Evolutionary conservation across 1,140 invertebrate species (phyloP), one percentile per base, ranked within the genome.

Genomic region (Capitella teleta): DNA sequence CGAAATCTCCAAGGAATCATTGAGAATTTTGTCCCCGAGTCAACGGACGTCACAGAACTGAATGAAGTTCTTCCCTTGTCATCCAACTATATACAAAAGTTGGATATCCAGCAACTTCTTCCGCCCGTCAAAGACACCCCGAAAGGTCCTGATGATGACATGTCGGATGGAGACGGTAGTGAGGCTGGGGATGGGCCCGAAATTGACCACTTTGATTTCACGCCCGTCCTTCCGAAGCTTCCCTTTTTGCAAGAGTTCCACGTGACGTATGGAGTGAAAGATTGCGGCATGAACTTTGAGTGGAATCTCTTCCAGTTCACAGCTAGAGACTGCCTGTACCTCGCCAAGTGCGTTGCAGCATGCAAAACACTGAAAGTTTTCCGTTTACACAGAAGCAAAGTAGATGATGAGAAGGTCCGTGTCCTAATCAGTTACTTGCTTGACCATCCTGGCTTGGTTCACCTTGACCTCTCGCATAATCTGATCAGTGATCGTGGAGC

Each of bases 271-370:
- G 64, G 65, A 28, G 68, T 74, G 0, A 57, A 55, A 49, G 66
- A 73, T 54, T 73, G 70, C 60, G 72, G 72, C 16, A 74, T 73
- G 70, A 73, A 74, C 54, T 74, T 74, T 64, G 68, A 72, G 49
- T 73, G 72, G 72, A 66, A 63, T 53, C 51, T 73, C 23, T 74
- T 73, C 58, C 62, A 72, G 53, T 72, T 74, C 48, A 73, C 72
- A 25, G 63, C 65, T 8, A 59, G 61, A 53, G 72, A 74, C 53
- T 73, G 70, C 54, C 51, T 66, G 43, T 63, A 61, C 47, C 52
- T 74, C 19, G 59, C 70, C 19, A 66, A 73, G 49, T 64, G 65
- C 58, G 57, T 74, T 18, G 64, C 67, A 36, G 52, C 53, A 18
- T 64, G 60, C 52, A 65, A 66, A 57, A 54, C 54, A 6, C 57